phyloP scores from a whole-genome alignment of 2,113 vertebrate genomes.

The Labrus mixtus region DNA sequence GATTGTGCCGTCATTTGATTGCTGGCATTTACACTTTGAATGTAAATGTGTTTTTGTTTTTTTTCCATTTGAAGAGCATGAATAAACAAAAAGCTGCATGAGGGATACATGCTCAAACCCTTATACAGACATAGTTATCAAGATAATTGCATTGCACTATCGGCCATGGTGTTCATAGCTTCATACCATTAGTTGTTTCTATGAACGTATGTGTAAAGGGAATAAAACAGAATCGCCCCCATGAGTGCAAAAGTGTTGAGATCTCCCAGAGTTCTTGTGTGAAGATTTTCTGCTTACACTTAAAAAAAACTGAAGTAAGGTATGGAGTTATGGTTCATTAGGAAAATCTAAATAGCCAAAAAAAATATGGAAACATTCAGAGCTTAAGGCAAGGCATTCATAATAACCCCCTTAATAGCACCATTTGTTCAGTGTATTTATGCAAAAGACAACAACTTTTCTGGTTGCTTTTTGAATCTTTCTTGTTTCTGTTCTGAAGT shows the following conservation, averaged over 20 bases:
- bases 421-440: slow-evolving; percentile 11
- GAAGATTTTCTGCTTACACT: slow-evolving; percentile 39
- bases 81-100: slow-evolving; percentile 56
- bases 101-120: slow-evolving; percentile 48
- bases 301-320: slow-evolving; percentile 25
- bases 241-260: slow-evolving; percentile 47
- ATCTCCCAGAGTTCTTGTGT: slow-evolving; percentile 14
- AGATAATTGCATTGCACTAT: slow-evolving; percentile 49
- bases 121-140: slow-evolving; percentile 24
- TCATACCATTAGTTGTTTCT: slow-evolving; percentile 37
- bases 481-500: too few species aligned
- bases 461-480: background rate
- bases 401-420: background rate
- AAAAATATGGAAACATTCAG: slow-evolving; percentile 12
- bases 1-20: slow-evolving; percentile 63
- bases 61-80: slow-evolving; percentile 36
- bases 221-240: slow-evolving; percentile 47
- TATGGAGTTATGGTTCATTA: slow-evolving; percentile 27
- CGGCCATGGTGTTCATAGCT: slow-evolving; percentile 37
- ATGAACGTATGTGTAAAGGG: slow-evolving; percentile 31
- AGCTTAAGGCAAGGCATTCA: slow-evolving; percentile 7
- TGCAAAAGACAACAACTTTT: background rate
- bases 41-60: slow-evolving; percentile 49
- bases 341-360: slow-evolving; percentile 25
- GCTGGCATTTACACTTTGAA: slow-evolving; percentile 43